Percentiles rank a stretch among this genome's conserved stretches.
Evolutionary conservation across 2,113 vertebrate genomes (phyloP).

Genomic region (Elaphurus davidianus): DNA sequence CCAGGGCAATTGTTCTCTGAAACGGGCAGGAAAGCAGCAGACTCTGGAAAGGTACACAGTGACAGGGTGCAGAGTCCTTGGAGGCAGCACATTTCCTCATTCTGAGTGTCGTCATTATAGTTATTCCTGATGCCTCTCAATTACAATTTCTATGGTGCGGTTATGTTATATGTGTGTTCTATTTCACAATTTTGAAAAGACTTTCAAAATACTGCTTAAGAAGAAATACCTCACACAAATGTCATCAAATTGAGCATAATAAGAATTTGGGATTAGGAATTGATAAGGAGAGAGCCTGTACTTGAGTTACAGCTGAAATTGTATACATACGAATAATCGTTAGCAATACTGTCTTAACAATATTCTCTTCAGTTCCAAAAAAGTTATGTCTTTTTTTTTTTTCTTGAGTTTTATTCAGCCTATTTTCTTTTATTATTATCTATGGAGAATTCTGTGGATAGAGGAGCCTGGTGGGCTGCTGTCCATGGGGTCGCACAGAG

Average conservation of each 20-base stretch:
- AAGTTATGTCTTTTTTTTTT: neutral
- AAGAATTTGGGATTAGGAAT: neutral
- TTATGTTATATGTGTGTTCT: neutral
- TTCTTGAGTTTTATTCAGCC: neutral
- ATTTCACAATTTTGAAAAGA: neutral
- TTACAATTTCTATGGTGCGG: neutral
- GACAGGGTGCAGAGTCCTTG: neutral
- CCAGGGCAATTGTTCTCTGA: neutral
- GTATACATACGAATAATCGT: neutral
- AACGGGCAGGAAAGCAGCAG: fast-evolving
- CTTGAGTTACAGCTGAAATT: too few relatives aligned
- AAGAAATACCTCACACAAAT: neutral
- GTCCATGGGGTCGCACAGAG: too few relatives aligned
- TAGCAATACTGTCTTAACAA: neutral
- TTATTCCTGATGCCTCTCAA: neutral
- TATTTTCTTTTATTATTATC: neutral
- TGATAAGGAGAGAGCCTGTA: neutral
- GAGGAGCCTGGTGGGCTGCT: too few relatives aligned
- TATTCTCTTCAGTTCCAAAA: neutral
- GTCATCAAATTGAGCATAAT: neutral
- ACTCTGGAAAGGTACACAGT: neutral
- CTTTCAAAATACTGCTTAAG: neutral
- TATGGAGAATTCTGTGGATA: neutral
- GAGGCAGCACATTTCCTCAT: neutral
- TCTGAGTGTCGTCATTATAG: neutral